These are phyloP conservation scores for Temnopleurus reevesii DNA, from an alignment of 53 echinoderm and acorn worm species.

Conservation along the genomic window DNA sequence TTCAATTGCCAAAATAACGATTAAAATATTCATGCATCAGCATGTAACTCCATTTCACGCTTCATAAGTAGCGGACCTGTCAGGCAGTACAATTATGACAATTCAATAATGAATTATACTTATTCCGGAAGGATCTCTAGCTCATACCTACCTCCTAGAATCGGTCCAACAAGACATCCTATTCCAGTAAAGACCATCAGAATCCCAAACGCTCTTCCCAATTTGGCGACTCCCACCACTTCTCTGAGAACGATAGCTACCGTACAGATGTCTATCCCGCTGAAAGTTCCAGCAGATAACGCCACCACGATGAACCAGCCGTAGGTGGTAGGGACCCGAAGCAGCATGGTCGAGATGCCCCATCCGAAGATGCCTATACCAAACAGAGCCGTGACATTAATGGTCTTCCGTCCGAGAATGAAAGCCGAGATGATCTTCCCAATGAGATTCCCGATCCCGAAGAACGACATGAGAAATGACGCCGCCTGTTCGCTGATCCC, in stretches of 20 bases:
- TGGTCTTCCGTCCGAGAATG: not conserved
- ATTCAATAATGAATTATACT: too few species aligned
- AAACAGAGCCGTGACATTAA: not conserved
- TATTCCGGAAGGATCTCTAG: not conserved
- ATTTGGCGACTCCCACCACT: conserved; percentile 31
- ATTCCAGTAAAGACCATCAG: conserved; percentile 38
- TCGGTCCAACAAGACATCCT: conserved; percentile 39
- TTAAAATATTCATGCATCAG: too few species aligned
- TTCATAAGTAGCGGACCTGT: too few species aligned
- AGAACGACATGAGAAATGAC: conserved; percentile 44
- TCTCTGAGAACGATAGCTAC: not conserved
- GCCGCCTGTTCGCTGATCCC: conserved; percentile 54
- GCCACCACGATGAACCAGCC: conserved; percentile 14
- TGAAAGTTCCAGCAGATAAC: conserved; percentile 22
- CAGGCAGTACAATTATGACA: not conserved
- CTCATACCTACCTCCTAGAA: conserved; percentile 21
- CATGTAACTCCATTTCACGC: too few species aligned
- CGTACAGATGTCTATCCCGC: conserved; percentile 42
- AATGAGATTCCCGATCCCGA: conserved; percentile 31
- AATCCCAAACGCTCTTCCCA: conserved; percentile 36
- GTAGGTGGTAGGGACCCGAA: conserved; percentile 9
- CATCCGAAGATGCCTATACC: conserved; percentile 33
- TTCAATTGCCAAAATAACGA: not conserved
- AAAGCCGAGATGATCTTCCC: conserved; percentile 26
- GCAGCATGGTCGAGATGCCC: conserved; percentile 40